phyloP scores from a whole-genome alignment of 2,797 vertebrate genomes.

The Parauchenoglanis punctatus region DNA sequence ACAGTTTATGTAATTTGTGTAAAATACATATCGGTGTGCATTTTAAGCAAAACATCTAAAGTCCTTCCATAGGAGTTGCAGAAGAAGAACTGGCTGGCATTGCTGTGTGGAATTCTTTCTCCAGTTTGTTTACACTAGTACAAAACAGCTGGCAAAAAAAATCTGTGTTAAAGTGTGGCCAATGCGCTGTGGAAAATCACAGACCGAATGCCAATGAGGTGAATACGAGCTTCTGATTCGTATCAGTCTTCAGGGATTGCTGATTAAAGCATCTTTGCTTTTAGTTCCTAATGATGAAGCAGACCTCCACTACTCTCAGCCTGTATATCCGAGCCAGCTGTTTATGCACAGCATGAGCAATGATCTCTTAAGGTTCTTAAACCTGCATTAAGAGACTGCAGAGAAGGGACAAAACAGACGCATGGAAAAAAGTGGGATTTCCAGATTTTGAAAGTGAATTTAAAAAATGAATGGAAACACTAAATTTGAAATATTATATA shows the following conservation, averaged over 20 bases:
- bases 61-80: constrained; percentile 3
- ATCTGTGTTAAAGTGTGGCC: constrained; percentile 6
- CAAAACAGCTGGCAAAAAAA: constrained; percentile 16
- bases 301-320: neutral
- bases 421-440: neutral
- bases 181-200: constrained; percentile 36
- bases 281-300: neutral
- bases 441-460: neutral
- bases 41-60: neutral
- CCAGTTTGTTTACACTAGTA: constrained; percentile 43
- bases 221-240: constrained; percentile 16
- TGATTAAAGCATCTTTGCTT: neutral
- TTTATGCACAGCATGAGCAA: neutral
- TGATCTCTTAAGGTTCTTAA: neutral
- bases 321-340: neutral
- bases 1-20: neutral
- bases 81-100: constrained; percentile 20
- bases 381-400: neutral
- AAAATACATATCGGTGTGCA: neutral
- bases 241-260: neutral
- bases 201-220: neutral
- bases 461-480: neutral
- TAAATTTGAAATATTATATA: neutral
- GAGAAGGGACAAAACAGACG: neutral
- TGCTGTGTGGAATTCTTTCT: constrained; percentile 34